phyloP scores from a whole-genome alignment of 2,113 vertebrate genomes.

The Crotalus horridus region DNA sequence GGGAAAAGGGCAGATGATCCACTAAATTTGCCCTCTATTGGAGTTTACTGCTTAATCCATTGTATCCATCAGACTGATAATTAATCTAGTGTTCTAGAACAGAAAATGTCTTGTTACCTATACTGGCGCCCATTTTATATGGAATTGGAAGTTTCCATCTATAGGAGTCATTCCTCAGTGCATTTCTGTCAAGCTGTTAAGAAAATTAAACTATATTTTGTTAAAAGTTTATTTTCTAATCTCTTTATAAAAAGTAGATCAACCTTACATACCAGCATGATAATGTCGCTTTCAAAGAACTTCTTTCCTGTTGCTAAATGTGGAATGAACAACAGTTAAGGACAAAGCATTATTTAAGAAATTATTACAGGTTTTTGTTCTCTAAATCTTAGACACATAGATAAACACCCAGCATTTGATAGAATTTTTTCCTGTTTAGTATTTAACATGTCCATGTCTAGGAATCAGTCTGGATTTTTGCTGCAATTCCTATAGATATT shows the following conservation, averaged over 20 bases:
- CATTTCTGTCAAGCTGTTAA: constrained; percentile 70
- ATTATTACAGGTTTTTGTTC: not conserved
- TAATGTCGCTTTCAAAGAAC: constrained; percentile 77
- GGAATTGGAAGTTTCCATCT: constrained; percentile 80
- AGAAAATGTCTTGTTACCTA: constrained; percentile 61
- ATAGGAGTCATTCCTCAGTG: constrained; percentile 59
- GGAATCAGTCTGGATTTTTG: not conserved
- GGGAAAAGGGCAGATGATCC: not conserved
- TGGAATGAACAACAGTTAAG: not conserved
- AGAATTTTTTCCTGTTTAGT: not conserved
- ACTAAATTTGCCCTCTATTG: not conserved
- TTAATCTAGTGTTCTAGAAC: not conserved
- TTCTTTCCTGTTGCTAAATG: constrained; percentile 66
- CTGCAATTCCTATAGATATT: not conserved
- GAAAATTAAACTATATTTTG: constrained; percentile 3
- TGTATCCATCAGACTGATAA: not conserved
- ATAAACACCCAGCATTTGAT: not conserved
- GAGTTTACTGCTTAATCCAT: not conserved
- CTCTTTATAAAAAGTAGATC: constrained; percentile 1
- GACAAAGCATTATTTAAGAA: not conserved
- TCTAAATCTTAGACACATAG: not conserved
- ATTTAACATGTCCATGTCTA: not conserved
- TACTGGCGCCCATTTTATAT: constrained; percentile 75
- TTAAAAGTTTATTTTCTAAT: not conserved
- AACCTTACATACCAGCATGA: constrained; percentile 51